Base-by-base conservation (phyloP, 2,113 vertebrate genomes). In the Platichthys stellatus region DNA sequence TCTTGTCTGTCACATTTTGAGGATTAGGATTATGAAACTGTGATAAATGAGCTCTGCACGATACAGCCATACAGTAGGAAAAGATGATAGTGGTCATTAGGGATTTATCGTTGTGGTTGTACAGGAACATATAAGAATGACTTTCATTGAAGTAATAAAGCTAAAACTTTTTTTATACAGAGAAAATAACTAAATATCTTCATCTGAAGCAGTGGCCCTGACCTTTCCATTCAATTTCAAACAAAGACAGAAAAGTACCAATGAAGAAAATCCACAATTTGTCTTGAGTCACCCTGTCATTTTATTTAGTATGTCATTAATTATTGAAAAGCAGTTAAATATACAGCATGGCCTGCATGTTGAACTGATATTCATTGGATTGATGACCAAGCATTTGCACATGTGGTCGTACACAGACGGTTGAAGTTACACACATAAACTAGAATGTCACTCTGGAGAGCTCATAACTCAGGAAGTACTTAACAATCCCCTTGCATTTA, bases 1-100 rank as follows among this genome's bases (percentile, higher is more conserved):
- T 83, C 12, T 45, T 66, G 74, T 56, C 31, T 24, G 51, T 62
- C 18, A 53, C 53, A 18, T 70, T 24, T 61, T 17, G 31, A 11
- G 26, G 60, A 56, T 61, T 40, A 51, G 23, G 21, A 58, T 2
- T 3, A 35, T 35, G 4, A 28, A 56, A 21, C 28, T 58, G 12
- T 66, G 49, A 43, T 65, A 24, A 66, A 63, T 2, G 1, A 15
- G 21, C n/a, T 45, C 17, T 35, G 38, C 53, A 67, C 5, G 43
- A 3, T 6, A 23, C 1, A 2, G 4, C 31, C 20, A 18, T 61
- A 59, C 38, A 65, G 31, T n/a, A 17, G 31, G 38, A 54, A 63
- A 43, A 21, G 8, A 10, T 18, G 53, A 45, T 59, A 31, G 56
- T 4, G 4, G 3, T 59, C 18, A 20, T 8, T 1, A 14, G 17